Evolutionary conservation across 2,113 vertebrate species (phyloP).

Genomic region (Indicator maculatus): DNA sequence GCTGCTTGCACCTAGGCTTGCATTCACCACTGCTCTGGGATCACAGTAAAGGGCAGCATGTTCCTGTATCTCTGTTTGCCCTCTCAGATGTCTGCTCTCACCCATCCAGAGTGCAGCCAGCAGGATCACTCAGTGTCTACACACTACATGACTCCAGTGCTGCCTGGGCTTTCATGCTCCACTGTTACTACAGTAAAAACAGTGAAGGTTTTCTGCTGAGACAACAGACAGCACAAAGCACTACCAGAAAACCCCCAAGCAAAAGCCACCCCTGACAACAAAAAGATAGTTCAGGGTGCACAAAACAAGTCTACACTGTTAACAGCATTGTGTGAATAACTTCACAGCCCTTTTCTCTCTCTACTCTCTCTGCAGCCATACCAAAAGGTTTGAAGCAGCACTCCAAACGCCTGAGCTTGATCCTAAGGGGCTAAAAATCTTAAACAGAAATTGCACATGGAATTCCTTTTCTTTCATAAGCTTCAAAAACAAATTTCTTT

Average conservation of each 20-base stretch:
- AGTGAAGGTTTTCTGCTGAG: neutral
- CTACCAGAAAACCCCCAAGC: neutral
- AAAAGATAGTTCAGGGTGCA: neutral
- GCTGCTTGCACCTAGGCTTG: neutral
- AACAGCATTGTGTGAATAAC: neutral
- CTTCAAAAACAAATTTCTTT: constrained; percentile 5
- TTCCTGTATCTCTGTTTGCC: neutral
- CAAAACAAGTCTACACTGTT: neutral
- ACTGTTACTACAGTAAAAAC: neutral
- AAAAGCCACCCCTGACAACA: neutral
- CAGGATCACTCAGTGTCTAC: neutral
- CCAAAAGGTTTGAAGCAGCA: neutral
- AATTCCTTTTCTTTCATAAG: constrained; percentile 27
- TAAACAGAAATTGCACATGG: neutral
- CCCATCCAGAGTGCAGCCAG: rapidly evolving
- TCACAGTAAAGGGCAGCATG: rapidly evolving
- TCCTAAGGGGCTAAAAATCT: neutral
- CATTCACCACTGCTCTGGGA: neutral
- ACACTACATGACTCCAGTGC: rapidly evolving
- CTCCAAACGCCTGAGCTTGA: neutral
- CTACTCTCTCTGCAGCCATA: neutral
- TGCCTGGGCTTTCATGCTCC: neutral
- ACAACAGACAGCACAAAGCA: neutral
- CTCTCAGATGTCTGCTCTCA: neutral
- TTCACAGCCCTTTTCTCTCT: neutral